Percentiles rank a stretch among this genome's conserved stretches.
These are phyloP conservation scores for Picus viridis DNA, from an alignment of 2,797 vertebrate species.

Conservation along the genomic window DNA sequence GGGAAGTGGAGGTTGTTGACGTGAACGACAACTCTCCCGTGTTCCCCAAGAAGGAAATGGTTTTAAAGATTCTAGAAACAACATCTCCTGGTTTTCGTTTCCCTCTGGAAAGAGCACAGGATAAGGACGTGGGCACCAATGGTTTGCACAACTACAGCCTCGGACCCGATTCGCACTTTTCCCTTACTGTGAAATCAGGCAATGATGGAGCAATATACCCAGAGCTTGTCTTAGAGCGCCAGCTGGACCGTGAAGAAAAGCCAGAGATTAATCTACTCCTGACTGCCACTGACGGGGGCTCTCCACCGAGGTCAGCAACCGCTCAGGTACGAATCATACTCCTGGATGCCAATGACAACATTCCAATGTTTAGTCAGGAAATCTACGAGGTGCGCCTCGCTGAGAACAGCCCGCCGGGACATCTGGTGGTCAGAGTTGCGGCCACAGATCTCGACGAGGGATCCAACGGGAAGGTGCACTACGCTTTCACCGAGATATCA, in stretches of 20 bases:
- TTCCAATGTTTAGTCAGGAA: constrained; percentile 81
- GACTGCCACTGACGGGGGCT: constrained; percentile 86
- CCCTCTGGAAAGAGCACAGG: constrained; percentile 76
- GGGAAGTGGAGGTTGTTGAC: too few relatives aligned
- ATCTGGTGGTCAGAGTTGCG: too few relatives aligned
- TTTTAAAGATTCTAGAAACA: constrained; percentile 73
- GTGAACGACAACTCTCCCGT: too few relatives aligned
- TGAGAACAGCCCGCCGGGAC: too few relatives aligned
- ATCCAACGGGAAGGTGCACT: constrained; percentile 83
- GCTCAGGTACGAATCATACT: constrained; percentile 83
- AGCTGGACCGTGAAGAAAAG: constrained; percentile 24
- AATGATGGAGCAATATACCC: not conserved
- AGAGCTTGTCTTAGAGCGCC: constrained; percentile 59
- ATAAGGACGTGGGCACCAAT: constrained; percentile 70
- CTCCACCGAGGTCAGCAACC: constrained; percentile 83
- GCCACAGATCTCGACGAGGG: too few relatives aligned
- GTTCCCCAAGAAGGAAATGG: constrained; percentile 44
- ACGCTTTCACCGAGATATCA: constrained; percentile 76
- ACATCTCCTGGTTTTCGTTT: constrained; percentile 72
- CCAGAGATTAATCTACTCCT: constrained; percentile 82
- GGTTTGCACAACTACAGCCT: not conserved
- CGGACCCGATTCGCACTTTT: constrained; percentile 61
- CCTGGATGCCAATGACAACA: constrained; percentile 89
- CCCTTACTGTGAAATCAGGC: not conserved
- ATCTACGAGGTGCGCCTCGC: constrained; percentile 32